A percentile compares a stretch with the other conserved stretches of the same genome.
Conservation (phyloP, 2,888 invertebrate species). For the Drosophila hawaiiensis region DNA sequence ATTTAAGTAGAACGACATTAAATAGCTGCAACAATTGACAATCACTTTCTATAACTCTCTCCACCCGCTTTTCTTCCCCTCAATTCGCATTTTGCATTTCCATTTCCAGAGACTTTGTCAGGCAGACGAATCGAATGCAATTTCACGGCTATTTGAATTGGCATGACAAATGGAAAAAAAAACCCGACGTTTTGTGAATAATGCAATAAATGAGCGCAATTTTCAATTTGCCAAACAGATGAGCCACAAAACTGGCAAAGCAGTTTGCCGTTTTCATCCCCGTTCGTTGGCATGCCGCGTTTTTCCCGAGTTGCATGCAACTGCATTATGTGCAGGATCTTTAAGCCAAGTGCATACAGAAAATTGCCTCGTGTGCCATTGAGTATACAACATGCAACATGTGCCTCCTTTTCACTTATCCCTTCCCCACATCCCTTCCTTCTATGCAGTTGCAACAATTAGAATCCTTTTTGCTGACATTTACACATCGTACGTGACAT, state of each 20-base stretch:
- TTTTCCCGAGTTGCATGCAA: conserved; percentile 16
- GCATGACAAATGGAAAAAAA: conserved; percentile 35
- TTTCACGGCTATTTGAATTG: conserved; percentile 75
- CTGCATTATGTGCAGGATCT: conserved; percentile 26
- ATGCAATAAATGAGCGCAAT: conserved; percentile 76
- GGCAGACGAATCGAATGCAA: conserved; percentile 70
- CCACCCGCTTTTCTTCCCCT: neutral
- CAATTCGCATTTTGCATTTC: conserved; percentile 2
- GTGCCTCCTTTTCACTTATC: conserved; percentile 10
- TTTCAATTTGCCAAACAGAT: conserved; percentile 76
- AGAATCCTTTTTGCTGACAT: conserved; percentile 58
- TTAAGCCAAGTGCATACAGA: conserved; percentile 63
- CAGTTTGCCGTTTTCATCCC: conserved; percentile 7
- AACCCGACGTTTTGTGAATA: conserved; percentile 47
- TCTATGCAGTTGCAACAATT: conserved; percentile 64
- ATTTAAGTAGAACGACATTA: conserved; percentile 18
- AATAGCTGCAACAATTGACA: conserved; percentile 23
- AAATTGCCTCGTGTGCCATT: conserved; percentile 23
- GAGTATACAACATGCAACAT: conserved; percentile 63
- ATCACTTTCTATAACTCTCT: conserved; percentile 1
- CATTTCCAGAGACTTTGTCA: conserved; percentile 36
- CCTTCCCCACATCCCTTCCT: too few relatives aligned
- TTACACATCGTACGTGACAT: conserved; percentile 74
- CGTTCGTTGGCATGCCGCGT: neutral
- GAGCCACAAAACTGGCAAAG: conserved; percentile 66